These are phyloP conservation scores for Pangasius sanitwongsei DNA, from an alignment of 2,797 vertebrate species.

Conservation along the genomic window DNA sequence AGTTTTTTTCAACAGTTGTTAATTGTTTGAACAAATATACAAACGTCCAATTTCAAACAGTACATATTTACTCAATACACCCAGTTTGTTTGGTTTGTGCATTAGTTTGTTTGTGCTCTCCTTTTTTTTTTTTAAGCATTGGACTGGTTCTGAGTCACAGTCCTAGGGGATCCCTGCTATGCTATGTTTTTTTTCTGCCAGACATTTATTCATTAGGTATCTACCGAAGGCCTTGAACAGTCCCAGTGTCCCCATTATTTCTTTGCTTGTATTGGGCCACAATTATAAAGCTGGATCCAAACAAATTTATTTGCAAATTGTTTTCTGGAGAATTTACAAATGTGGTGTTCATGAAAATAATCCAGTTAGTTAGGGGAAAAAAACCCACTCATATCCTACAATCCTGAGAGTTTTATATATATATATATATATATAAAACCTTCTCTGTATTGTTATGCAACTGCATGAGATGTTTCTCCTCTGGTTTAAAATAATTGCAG, in stretches of 20 bases:
- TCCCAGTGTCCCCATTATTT: not conserved
- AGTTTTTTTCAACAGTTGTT: not conserved
- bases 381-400: no score
- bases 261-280: not conserved
- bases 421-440: no score
- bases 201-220: not conserved
- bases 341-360: not conserved
- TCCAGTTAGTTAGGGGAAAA: no score
- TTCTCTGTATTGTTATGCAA: no score
- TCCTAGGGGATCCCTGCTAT: not conserved
- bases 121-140: not conserved
- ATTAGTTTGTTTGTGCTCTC: not conserved
- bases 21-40: not conserved
- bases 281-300: not conserved
- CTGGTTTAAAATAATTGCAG: no score
- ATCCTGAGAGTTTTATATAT: no score
- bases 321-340: not conserved
- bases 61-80: not conserved
- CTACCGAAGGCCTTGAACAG: not conserved
- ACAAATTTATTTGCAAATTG: not conserved
- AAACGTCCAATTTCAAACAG: not conserved
- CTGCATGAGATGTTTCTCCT: no score
- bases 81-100: not conserved
- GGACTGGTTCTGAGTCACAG: not conserved
- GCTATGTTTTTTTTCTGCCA: not conserved